These are phyloP conservation scores for Dusona sp. DNA, from an alignment of 2,888 invertebrate genomes.

Conservation along the genomic window DNA sequence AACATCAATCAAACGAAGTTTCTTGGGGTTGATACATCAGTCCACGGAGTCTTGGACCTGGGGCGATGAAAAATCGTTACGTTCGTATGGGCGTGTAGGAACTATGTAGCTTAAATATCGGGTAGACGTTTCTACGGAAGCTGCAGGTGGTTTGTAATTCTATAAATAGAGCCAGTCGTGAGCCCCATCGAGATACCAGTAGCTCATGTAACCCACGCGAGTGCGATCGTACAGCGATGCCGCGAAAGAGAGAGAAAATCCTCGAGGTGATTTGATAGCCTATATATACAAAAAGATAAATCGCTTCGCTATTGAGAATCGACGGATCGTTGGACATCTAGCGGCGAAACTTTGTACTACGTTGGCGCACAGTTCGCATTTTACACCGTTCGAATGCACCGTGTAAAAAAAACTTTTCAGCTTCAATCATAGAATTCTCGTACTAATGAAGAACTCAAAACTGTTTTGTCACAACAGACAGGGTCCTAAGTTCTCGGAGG, in stretches of 20 bases:
- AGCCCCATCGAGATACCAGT: slow-evolving; percentile 65
- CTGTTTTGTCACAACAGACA: neutral
- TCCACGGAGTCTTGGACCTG: neutral
- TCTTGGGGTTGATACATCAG: slow-evolving; percentile 6
- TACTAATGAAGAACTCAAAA: neutral
- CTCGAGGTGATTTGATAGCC: slow-evolving; percentile 36
- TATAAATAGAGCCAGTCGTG: slow-evolving; percentile 68
- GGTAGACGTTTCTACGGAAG: slow-evolving; percentile 65
- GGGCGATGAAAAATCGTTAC: slow-evolving; percentile 50
- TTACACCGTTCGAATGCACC: neutral
- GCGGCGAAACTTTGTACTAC: neutral
- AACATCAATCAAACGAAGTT: neutral
- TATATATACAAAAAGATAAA: neutral
- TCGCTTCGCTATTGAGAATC: slow-evolving; percentile 27
- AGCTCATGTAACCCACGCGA: slow-evolving; percentile 65
- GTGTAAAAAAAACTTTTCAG: too few relatives aligned
- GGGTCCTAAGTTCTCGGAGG: neutral
- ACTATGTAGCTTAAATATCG: slow-evolving; percentile 23
- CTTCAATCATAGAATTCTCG: too few relatives aligned
- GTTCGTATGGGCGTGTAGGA: slow-evolving; percentile 38
- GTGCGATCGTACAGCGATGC: slow-evolving; percentile 54
- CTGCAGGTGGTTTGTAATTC: slow-evolving; percentile 71
- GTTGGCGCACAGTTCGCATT: neutral
- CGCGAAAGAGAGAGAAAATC: slow-evolving; percentile 42
- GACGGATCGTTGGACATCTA: neutral